These are phyloP conservation scores for Falcaria lacertinaria DNA, from an alignment of 2,888 invertebrate genomes.

Conservation along the genomic window DNA sequence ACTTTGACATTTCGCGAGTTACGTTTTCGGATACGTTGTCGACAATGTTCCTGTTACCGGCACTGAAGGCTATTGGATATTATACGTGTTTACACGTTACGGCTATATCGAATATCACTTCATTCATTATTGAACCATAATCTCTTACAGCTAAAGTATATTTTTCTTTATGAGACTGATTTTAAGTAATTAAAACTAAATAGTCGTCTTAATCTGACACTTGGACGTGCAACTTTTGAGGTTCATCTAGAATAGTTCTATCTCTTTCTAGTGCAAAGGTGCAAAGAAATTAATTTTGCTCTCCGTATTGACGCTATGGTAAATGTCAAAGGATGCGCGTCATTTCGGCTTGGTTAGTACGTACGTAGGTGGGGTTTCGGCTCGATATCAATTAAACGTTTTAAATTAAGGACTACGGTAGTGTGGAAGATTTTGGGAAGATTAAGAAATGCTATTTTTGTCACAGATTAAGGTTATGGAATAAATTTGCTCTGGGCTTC, in stretches of 20 bases:
- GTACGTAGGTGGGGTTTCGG: conserved; percentile 48
- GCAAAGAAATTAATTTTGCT: background rate
- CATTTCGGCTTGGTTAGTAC: conserved; percentile 24
- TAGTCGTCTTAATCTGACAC: conserved; percentile 49
- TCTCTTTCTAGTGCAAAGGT: conserved; percentile 2
- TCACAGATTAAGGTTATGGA: conserved; percentile 59
- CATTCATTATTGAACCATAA: background rate
- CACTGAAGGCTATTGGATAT: conserved; percentile 22
- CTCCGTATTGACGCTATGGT: background rate
- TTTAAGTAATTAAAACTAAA: conserved; percentile 63
- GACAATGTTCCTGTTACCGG: no score
- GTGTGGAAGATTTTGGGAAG: conserved; percentile 46
- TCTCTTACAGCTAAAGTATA: background rate
- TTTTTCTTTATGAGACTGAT: conserved; percentile 74
- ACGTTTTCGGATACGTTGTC: no score
- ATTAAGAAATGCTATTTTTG: conserved; percentile 74
- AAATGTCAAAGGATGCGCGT: background rate
- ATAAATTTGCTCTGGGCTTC: conserved; percentile 58
- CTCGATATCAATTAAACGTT: conserved; percentile 65
- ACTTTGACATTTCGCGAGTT: no score
- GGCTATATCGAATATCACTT: background rate
- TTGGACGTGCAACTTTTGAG: conserved; percentile 28
- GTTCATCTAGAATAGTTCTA: conserved; percentile 5
- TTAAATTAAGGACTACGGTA: conserved; percentile 53
- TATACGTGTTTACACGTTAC: background rate